Conservation (phyloP, 2,888 invertebrate genomes). For the Amphipoea lucens region DNA sequence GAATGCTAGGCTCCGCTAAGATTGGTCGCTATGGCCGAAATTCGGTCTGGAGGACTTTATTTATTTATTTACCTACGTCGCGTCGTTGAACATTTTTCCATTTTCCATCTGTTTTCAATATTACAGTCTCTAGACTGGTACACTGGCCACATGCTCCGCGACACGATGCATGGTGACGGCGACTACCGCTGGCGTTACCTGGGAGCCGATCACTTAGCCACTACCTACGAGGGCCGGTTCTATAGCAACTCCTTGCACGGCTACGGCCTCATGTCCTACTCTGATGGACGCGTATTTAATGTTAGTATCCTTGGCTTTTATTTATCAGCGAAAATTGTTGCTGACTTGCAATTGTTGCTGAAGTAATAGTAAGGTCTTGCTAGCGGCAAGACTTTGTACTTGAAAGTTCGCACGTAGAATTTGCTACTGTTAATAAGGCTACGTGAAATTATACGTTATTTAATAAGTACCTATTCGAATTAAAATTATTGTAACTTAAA, state of each 20-base stretch:
- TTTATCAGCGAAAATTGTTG: too few relatives aligned
- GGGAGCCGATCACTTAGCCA: constrained; percentile 70
- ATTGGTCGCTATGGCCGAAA: background rate
- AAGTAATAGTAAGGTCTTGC: background rate
- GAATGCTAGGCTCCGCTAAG: background rate
- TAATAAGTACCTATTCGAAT: background rate
- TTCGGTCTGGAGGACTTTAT: background rate
- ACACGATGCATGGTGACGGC: constrained; percentile 88
- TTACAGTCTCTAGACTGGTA: constrained; percentile 85
- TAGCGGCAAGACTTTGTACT: background rate
- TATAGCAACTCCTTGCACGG: constrained; percentile 89
- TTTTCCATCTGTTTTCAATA: background rate
- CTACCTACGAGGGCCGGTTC: constrained; percentile 87
- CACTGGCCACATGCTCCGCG: constrained; percentile 80
- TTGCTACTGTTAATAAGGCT: too few relatives aligned
- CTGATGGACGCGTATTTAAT: constrained; percentile 82
- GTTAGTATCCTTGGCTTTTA: constrained; percentile 67
- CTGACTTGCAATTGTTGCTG: background rate
- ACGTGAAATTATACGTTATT: background rate
- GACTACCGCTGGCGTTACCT: constrained; percentile 83
- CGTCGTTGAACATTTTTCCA: background rate
- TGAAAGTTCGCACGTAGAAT: too few relatives aligned
- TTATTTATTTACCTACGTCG: background rate
- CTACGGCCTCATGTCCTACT: constrained; percentile 88
- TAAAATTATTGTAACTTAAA: background rate